A percentile compares a stretch with the other conserved stretches of the same genome.
Evolutionary conservation across 2,113 vertebrate species (phyloP).

Genomic region (Apeltes quadracus): DNA sequence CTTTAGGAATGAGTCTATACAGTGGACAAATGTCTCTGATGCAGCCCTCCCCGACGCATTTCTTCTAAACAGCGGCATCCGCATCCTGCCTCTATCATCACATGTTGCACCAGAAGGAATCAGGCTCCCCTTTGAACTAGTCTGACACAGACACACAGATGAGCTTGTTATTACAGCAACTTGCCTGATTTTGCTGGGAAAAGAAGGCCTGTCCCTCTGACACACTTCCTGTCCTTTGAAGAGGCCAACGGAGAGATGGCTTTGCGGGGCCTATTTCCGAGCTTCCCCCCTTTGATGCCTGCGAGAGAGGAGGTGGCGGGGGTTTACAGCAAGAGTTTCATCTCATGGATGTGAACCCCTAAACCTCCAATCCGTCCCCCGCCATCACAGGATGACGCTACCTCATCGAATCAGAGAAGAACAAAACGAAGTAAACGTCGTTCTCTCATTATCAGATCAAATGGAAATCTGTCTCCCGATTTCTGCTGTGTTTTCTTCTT

Average conservation of each 20-base stretch:
- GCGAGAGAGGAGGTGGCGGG: slow-evolving; percentile 64
- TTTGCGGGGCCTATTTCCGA: slow-evolving; percentile 75
- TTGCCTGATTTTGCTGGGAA: slow-evolving; percentile 74
- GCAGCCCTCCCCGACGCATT: slow-evolving; percentile 41
- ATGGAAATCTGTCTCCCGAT: neutral
- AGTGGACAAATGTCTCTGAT: slow-evolving; percentile 42
- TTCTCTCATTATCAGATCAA: slow-evolving; percentile 35
- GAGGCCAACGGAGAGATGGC: slow-evolving; percentile 80
- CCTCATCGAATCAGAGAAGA: slow-evolving; percentile 26
- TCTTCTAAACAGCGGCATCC: slow-evolving; percentile 71
- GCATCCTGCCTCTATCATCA: slow-evolving; percentile 76
- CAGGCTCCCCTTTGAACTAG: slow-evolving; percentile 77
- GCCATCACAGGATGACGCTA: slow-evolving; percentile 38
- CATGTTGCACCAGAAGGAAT: slow-evolving; percentile 72
- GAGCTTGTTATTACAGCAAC: slow-evolving; percentile 81
- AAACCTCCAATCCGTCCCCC: slow-evolving; percentile 55
- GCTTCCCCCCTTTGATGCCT: slow-evolving; percentile 76
- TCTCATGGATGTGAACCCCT: slow-evolving; percentile 58
- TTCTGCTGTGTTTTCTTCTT: slow-evolving; percentile 15
- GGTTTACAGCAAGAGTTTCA: slow-evolving; percentile 59
- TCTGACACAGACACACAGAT: slow-evolving; percentile 78
- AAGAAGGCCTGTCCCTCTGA: slow-evolving; percentile 79
- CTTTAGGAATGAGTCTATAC: slow-evolving; percentile 32
- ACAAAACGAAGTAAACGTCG: slow-evolving; percentile 31
- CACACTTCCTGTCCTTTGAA: slow-evolving; percentile 86